These are phyloP conservation scores for Cheilosia urbana DNA, from an alignment of 2,888 invertebrate genomes.

Conservation along the genomic window DNA sequence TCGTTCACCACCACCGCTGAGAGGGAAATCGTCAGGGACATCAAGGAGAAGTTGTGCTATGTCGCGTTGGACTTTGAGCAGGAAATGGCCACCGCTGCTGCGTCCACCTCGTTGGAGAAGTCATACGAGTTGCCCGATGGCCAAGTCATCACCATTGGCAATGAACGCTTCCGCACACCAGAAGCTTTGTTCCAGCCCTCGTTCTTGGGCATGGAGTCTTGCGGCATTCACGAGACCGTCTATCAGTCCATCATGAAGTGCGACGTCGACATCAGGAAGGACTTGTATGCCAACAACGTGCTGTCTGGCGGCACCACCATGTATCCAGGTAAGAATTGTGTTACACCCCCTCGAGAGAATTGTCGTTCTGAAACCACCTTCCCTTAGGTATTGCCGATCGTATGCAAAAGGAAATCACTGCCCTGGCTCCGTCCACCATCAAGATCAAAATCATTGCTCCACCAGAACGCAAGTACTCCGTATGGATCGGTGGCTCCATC, in stretches of 20 bases:
- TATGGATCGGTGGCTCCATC: slow-evolving; percentile 94
- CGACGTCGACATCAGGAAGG: slow-evolving; percentile 97
- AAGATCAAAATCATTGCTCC: slow-evolving; percentile 98
- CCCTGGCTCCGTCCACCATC: slow-evolving; percentile 95
- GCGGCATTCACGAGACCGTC: slow-evolving; percentile 96
- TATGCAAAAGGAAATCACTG: slow-evolving; percentile 95
- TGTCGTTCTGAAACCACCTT: background rate
- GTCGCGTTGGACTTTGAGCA: slow-evolving; percentile 96
- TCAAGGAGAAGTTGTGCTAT: slow-evolving; percentile 97
- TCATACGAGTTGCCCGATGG: slow-evolving; percentile 97
- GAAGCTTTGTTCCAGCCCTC: slow-evolving; percentile 97
- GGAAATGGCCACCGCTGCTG: slow-evolving; percentile 97
- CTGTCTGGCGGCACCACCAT: slow-evolving; percentile 95
- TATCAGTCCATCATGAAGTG: slow-evolving; percentile 99
- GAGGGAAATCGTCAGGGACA: slow-evolving; percentile 96
- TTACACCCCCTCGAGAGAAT: background rate
- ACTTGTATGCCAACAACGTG: slow-evolving; percentile 96
- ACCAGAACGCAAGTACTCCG: slow-evolving; percentile 95
- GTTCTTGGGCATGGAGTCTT: slow-evolving; percentile 93
- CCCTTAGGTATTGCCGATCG: slow-evolving; percentile 90
- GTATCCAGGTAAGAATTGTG: slow-evolving; percentile 88
- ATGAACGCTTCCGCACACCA: slow-evolving; percentile 97
- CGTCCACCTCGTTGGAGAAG: slow-evolving; percentile 96
- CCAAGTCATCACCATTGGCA: slow-evolving; percentile 95
- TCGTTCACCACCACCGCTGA: slow-evolving; percentile 96